phyloP scores from a whole-genome alignment of 2,113 vertebrate genomes.

The Panurus biarmicus region DNA sequence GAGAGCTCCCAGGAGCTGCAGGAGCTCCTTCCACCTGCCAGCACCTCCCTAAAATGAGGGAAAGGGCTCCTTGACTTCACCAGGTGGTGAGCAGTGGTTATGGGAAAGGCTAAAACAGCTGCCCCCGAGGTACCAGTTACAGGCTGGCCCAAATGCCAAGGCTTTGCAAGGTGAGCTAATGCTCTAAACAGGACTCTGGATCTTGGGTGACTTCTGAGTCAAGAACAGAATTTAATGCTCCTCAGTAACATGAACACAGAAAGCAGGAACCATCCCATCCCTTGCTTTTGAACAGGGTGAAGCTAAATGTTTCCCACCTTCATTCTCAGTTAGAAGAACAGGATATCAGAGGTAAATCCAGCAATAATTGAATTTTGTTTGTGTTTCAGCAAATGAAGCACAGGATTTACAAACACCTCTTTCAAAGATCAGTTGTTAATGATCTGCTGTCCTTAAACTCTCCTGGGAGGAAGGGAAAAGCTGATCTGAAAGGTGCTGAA shows the following conservation, averaged over 20 bases:
- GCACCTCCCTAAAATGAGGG: not conserved
- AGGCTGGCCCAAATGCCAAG: not conserved
- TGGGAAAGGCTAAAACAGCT: not conserved
- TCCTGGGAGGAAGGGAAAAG: not conserved
- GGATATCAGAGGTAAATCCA: not conserved
- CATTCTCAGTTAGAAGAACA: not conserved
- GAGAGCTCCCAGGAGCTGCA: not conserved
- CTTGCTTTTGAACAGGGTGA: not conserved
- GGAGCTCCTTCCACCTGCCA: not conserved
- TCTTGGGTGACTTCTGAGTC: conserved; percentile 16
- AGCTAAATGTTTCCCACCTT: not conserved
- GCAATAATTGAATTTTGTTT: not conserved
- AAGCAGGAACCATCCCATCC: not conserved
- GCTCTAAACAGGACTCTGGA: not conserved
- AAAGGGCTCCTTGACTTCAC: not conserved
- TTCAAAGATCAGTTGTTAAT: not conserved
- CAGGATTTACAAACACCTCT: not conserved
- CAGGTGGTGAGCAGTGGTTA: not conserved
- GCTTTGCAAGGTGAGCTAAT: conserved; percentile 64
- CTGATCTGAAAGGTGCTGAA: not conserved
- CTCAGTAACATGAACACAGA: not conserved
- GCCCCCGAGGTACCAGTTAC: not conserved
- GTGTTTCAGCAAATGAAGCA: not conserved
- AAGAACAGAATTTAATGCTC: not conserved
- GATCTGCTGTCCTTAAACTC: not conserved